Evolutionary conservation across 2,797 vertebrate species (phyloP).

Genomic region (Scleropages formosus): DNA sequence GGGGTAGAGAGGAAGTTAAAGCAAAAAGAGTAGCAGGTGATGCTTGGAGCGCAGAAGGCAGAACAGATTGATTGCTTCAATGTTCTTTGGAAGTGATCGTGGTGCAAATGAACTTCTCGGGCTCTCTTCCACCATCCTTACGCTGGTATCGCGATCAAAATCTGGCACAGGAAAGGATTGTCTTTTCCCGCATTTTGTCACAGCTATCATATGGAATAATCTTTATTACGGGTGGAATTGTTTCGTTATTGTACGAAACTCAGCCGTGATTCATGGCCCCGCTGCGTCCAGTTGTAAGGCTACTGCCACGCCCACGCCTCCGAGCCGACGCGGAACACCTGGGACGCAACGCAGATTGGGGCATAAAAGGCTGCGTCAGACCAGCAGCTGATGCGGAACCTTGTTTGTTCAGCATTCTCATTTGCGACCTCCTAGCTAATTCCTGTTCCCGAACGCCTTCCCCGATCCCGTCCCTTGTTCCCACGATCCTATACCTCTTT

Average conservation of each 20-base stretch:
- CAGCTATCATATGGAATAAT: conserved; percentile 12
- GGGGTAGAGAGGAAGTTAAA: conserved; percentile 26
- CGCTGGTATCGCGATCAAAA: neutral
- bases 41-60: neutral
- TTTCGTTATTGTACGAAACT: conserved; percentile 11
- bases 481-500: no score
- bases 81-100: neutral
- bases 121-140: neutral
- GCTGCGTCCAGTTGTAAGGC: no score
- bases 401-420: no score
- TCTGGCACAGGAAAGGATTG: conserved; percentile 4
- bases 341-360: no score
- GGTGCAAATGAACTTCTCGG: neutral
- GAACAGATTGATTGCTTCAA: conserved; percentile 10
- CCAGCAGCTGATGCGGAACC: no score
- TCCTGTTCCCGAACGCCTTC: no score
- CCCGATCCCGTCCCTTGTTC: no score
- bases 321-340: no score
- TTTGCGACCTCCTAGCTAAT: no score
- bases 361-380: no score
- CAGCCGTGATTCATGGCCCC: neutral
- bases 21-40: conserved; percentile 7
- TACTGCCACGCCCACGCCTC: no score
- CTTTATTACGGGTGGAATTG: neutral
- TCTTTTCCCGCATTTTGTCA: conserved; percentile 7